These are phyloP conservation scores for Perognathus longimembris DNA, from an alignment of 2,113 vertebrate species.

Conservation along the genomic window DNA sequence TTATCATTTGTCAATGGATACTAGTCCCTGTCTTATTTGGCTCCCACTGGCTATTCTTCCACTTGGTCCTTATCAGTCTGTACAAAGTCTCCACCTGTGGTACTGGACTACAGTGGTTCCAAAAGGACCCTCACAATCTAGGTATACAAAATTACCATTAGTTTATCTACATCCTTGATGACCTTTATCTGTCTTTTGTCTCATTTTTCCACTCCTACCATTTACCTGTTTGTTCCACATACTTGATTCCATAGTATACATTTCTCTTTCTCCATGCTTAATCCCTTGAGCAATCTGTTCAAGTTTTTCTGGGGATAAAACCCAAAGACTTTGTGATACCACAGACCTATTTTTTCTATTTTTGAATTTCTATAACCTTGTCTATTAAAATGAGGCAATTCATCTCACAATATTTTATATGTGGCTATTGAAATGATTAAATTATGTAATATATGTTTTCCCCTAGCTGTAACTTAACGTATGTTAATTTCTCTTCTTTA, in stretches of 20 bases:
- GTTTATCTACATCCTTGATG: not conserved
- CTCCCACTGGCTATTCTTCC: not conserved
- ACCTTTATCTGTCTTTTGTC: not conserved
- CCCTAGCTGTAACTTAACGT: no score
- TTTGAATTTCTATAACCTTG: not conserved
- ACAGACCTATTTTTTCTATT: not conserved
- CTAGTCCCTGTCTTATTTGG: not conserved
- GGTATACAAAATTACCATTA: not conserved
- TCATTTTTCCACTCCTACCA: not conserved
- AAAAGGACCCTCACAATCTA: not conserved
- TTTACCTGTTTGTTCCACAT: not conserved
- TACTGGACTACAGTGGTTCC: not conserved
- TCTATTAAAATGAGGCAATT: not conserved
- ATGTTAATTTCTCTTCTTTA: no score
- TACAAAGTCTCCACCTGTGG: not conserved
- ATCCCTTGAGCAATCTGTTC: not conserved
- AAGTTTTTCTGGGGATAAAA: not conserved
- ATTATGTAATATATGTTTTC: not conserved
- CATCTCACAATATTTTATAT: not conserved
- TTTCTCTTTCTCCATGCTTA: not conserved
- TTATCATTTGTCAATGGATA: not conserved
- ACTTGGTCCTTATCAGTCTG: not conserved
- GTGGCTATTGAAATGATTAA: not conserved
- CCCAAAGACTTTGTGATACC: not conserved
- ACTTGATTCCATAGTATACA: not conserved